Percentiles rank a stretch among this genome's conserved stretches.
phyloP scores from a whole-genome alignment of 2,888 invertebrate species.

The Vanessa cardui region DNA sequence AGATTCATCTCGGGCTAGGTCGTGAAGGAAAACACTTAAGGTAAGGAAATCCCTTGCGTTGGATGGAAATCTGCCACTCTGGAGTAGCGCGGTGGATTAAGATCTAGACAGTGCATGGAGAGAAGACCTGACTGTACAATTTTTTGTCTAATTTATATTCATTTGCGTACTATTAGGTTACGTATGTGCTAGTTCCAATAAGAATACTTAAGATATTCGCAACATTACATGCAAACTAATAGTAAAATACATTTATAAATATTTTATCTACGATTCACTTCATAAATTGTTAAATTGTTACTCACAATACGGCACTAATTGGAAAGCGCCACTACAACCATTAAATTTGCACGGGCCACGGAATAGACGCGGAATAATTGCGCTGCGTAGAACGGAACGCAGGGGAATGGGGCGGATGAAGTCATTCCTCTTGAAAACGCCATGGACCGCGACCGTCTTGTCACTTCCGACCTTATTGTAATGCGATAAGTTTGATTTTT shows the following conservation, averaged over 20 bases:
- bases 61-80: too few relatives aligned
- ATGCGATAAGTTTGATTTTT: constrained; percentile 18
- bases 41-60: too few relatives aligned
- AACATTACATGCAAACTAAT: too few relatives aligned
- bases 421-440: constrained; percentile 53
- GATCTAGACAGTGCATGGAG: too few relatives aligned
- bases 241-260: background rate
- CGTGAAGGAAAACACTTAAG: too few relatives aligned
- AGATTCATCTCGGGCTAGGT: too few relatives aligned
- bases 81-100: too few relatives aligned
- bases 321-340: constrained; percentile 46
- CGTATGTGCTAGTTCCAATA: background rate
- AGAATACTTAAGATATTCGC: background rate
- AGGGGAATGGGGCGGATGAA: constrained; percentile 58
- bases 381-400: constrained; percentile 37
- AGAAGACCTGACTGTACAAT: too few relatives aligned
- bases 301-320: constrained; percentile 40
- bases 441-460: background rate
- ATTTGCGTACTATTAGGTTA: background rate
- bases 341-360: constrained; percentile 66
- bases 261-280: background rate
- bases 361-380: constrained; percentile 64
- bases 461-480: constrained; percentile 27
- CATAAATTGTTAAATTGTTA: constrained; percentile 15
- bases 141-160: too few relatives aligned